phyloP scores from a whole-genome alignment of 2,888 invertebrate species.

The Stegophylla sp. region DNA sequence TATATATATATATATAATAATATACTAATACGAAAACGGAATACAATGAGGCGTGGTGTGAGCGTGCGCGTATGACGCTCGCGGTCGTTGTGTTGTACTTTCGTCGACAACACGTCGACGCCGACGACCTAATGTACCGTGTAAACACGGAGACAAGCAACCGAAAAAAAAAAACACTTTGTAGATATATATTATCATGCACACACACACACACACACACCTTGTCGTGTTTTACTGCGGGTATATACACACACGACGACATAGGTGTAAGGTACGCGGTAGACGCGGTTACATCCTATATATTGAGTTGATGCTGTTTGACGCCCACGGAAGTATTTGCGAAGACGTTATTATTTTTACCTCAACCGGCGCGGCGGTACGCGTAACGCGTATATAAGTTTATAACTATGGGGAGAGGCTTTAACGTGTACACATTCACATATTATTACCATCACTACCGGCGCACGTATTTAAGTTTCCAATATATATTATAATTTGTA shows the following conservation, averaged over 20 bases:
- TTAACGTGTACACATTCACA: not conserved
- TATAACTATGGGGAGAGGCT: no score
- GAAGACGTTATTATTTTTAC: not conserved
- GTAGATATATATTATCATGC: not conserved
- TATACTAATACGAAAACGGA: slow-evolving; percentile 8
- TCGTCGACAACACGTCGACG: slow-evolving; percentile 45
- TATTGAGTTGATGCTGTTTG: not conserved
- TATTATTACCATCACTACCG: no score
- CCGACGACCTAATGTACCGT: slow-evolving; percentile 52
- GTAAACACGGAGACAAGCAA: slow-evolving; percentile 47
- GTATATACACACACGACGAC: no score
- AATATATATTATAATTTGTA: no score
- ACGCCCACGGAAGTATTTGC: slow-evolving; percentile 33
- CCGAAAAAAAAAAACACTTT: slow-evolving; percentile 36
- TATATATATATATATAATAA: not conserved
- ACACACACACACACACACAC: no score
- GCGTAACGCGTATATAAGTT: no score
- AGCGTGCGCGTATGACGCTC: not conserved
- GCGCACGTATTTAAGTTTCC: no score
- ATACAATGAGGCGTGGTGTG: slow-evolving; percentile 36
- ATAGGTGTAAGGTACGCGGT: no score
- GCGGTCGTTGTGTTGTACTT: slow-evolving; percentile 22
- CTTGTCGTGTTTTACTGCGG: no score
- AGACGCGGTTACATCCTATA: no score
- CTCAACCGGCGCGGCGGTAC: no score